Evolutionary conservation across 1,140 invertebrate genomes (phyloP).

Genomic region (Dryas iulia): DNA sequence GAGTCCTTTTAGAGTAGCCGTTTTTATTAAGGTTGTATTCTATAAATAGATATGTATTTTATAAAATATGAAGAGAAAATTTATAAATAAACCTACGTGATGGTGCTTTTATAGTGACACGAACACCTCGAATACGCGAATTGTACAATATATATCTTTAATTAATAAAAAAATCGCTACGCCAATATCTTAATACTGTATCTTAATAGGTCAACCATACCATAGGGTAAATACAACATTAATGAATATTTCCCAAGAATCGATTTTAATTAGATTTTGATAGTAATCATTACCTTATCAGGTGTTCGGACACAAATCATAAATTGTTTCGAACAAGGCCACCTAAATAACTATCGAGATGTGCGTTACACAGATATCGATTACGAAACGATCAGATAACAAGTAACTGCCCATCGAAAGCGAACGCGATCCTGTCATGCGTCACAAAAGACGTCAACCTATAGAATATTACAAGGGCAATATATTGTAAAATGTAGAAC

Average conservation of each 20-base stretch:
- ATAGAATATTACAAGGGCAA: neutral
- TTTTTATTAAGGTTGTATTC: slow-evolving; percentile 22
- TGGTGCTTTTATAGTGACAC: neutral
- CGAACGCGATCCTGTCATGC: slow-evolving; percentile 51
- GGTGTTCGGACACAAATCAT: slow-evolving; percentile 44
- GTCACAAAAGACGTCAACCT: slow-evolving; percentile 21
- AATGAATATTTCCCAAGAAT: slow-evolving; percentile 28
- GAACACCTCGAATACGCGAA: neutral
- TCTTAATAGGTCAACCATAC: too few species aligned
- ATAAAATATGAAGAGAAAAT: neutral
- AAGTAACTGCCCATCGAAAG: slow-evolving; percentile 53
- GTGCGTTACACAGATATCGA: slow-evolving; percentile 46
- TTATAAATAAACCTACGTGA: neutral
- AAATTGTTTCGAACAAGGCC: slow-evolving; percentile 55
- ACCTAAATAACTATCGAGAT: slow-evolving; percentile 47
- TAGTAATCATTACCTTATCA: slow-evolving; percentile 35
- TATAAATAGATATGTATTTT: neutral
- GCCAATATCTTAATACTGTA: too few species aligned
- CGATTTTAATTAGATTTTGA: slow-evolving; percentile 33
- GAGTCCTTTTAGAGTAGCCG: slow-evolving; percentile 47
- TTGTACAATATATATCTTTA: too few species aligned
- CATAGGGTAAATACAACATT: too few species aligned
- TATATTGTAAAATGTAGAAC: neutral
- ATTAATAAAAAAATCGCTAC: too few species aligned
- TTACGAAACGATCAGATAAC: slow-evolving; percentile 72